A percentile compares a stretch with the other conserved stretches of the same genome.
Conservation (phyloP, 1,140 invertebrate genomes). For the Spodoptera frugiperda region DNA sequence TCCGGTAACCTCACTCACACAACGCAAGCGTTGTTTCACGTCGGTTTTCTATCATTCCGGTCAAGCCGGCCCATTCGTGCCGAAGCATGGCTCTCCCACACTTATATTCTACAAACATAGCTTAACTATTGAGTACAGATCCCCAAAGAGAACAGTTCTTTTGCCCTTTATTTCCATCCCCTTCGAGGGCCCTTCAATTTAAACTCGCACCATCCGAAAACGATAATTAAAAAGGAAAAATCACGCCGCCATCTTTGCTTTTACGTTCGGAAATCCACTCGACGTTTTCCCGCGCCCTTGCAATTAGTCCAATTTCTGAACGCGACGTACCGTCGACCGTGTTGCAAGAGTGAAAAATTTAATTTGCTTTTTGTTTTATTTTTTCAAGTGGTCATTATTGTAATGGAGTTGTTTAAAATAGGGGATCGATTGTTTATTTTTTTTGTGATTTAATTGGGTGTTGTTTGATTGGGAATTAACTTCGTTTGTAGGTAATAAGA, state of each 20-base stretch:
- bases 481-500: too few relatives aligned
- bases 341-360: conserved; percentile 63
- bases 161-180: conserved; percentile 13
- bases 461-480: neutral
- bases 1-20: too few relatives aligned
- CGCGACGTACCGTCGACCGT: conserved; percentile 52
- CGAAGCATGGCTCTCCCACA: too few relatives aligned
- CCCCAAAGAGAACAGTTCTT: neutral
- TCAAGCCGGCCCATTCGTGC: too few relatives aligned
- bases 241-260: conserved; percentile 50
- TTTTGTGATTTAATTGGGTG: neutral
- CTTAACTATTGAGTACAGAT: neutral
- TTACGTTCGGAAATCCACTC: conserved; percentile 53
- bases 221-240: conserved; percentile 51
- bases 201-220: conserved; percentile 35
- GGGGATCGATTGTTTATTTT: neutral
- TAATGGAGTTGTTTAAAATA: conserved; percentile 15
- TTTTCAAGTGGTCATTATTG: conserved; percentile 56
- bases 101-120: too few relatives aligned
- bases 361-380: conserved; percentile 50
- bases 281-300: conserved; percentile 53
- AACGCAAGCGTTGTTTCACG: too few relatives aligned
- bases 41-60: too few relatives aligned
- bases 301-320: conserved; percentile 73
- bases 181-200: conserved; percentile 44